Base-by-base conservation (phyloP, 2,888 invertebrate species). In the Acanthosepion esculentum region DNA sequence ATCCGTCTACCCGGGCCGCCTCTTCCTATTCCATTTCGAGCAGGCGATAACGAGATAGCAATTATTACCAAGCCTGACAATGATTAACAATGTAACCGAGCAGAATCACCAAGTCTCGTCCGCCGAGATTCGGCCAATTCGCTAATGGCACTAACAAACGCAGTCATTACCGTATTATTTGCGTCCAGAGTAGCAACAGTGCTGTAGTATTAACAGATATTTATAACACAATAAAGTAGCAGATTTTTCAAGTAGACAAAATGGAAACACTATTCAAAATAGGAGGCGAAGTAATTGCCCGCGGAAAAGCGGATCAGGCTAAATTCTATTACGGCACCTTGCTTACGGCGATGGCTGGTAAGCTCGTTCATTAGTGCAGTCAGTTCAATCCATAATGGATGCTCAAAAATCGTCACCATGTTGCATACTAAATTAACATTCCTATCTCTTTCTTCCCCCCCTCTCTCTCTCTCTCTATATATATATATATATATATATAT, bases 21-120 rank as follows among this genome's bases (percentile, higher is more conserved):
- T 6, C 15, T 59, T 23, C 23, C 59, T 59, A 59, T 10, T 12
- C 78, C 78, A 33, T 78, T 59, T 18, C n/a, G 78, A n/a, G 78
- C 78, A n/a, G 78, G 78, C 78, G 78, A 78, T 78, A 78, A 78
- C 78, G 78, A 78, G 78, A 78, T 78, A 78, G 78, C 78, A 78
- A 78, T 78, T 78, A 78, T 78, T 78, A 78, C 15, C 78, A n/a
- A 78, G n/a, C 78, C 78, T 78, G 78, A 78, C 78, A 78, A 78
- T 78, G 78, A 78, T 78, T 78, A 78, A 78, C 78, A 78, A 78
- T 78, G 78, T 78, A 78, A 33, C 78, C n/a, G 78, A n/a, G 78
- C n/a, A 78, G 78, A 78, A 78, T 78, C 78, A 33, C 78, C n/a
- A 33, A 78, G 78, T 78, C 78, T 78, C n/a, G 78, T 33, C 78